Conservation (phyloP, 2,797 vertebrate genomes). For the Thunnus albacares region DNA sequence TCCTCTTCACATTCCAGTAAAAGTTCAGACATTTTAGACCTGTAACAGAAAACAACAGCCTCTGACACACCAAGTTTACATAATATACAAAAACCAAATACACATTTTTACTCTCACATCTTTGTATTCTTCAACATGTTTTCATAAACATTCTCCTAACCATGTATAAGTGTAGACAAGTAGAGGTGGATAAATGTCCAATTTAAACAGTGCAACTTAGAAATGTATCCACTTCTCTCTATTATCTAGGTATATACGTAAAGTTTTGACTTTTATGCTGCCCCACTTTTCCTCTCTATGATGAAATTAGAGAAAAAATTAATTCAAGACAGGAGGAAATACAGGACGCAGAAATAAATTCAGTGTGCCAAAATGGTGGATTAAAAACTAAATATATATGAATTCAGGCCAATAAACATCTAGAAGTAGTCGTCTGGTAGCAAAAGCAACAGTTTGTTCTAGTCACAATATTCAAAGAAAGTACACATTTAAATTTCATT, state of each 20-base stretch:
- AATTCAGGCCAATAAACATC: too few relatives aligned
- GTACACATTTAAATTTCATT: too few relatives aligned
- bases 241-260: background rate
- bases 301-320: too few relatives aligned
- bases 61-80: background rate
- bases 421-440: too few relatives aligned
- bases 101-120: background rate
- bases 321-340: too few relatives aligned
- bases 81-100: background rate
- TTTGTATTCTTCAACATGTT: too few relatives aligned
- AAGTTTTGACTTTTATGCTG: background rate
- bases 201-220: too few relatives aligned
- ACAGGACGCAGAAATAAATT: background rate
- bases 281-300: background rate
- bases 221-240: background rate
- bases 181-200: background rate
- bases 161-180: too few relatives aligned
- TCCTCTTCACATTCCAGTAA: conserved; percentile 51
- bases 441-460: background rate
- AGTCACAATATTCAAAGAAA: too few relatives aligned
- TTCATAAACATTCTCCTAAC: too few relatives aligned
- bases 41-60: conserved; percentile 1
- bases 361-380: too few relatives aligned
- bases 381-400: too few relatives aligned
- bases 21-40: conserved; percentile 22